Conservation (phyloP, 2,797 vertebrate species). For the Neosalanx taihuensis region DNA sequence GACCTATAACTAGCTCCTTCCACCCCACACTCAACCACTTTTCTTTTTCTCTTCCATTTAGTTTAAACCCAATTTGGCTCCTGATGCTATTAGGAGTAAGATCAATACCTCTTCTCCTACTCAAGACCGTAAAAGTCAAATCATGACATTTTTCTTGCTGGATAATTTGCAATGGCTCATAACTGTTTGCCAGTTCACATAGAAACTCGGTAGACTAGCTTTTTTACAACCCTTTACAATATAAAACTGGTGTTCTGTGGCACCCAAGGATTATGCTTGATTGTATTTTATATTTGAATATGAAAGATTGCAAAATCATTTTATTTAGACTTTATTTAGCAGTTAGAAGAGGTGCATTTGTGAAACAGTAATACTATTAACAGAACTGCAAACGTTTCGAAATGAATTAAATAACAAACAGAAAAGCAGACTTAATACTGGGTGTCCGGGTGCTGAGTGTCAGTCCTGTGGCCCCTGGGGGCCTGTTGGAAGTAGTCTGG, state of each 20-base stretch:
- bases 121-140: background rate
- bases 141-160: background rate
- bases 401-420: too few species aligned
- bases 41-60: background rate
- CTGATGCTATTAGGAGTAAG: background rate
- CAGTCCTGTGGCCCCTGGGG: background rate
- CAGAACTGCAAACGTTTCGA: too few species aligned
- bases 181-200: background rate
- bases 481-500: background rate
- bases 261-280: too few species aligned
- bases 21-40: background rate
- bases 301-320: too few species aligned
- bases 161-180: background rate
- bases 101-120: background rate
- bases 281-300: background rate
- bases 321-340: too few species aligned
- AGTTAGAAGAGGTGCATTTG: too few species aligned
- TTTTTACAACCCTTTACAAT: too few species aligned
- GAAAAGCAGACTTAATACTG: background rate
- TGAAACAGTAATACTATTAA: too few species aligned
- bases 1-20: background rate
- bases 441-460: background rate
- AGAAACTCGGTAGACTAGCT: too few species aligned
- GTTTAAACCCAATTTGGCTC: background rate
- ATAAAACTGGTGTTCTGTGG: background rate